Evolutionary conservation across 2,888 invertebrate genomes (phyloP).

Genomic region (Heliconius erato): DNA sequence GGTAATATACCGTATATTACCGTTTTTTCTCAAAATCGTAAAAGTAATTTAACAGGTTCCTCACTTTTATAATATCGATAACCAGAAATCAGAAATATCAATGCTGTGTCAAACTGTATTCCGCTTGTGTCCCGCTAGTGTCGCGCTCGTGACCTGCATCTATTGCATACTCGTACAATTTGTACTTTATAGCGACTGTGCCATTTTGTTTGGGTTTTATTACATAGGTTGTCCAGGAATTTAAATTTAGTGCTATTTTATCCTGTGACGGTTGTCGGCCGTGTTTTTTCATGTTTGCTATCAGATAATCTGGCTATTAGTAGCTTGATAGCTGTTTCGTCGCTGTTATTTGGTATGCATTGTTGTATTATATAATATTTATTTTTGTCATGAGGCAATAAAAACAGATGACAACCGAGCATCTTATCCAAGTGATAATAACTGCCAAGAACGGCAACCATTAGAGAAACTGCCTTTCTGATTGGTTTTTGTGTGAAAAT

Average conservation of each 20-base stretch:
- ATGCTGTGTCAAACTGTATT: slow-evolving; percentile 41
- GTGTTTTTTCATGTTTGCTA: background rate
- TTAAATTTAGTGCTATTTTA: background rate
- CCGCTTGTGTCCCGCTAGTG: slow-evolving; percentile 30
- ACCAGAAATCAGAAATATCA: slow-evolving; percentile 52
- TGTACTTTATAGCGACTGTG: slow-evolving; percentile 8
- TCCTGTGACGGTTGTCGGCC: background rate
- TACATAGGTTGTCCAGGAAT: background rate
- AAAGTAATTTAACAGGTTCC: background rate
- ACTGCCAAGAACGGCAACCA: background rate
- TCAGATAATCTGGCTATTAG: background rate
- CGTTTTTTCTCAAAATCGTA: too few relatives aligned
- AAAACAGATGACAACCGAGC: too few relatives aligned
- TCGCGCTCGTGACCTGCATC: slow-evolving; percentile 57
- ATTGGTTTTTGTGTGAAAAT: background rate
- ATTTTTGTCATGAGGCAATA: background rate
- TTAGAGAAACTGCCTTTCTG: background rate
- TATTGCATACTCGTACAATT: slow-evolving; percentile 38
- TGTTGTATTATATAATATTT: background rate
- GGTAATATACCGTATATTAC: background rate
- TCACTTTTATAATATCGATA: slow-evolving; percentile 49
- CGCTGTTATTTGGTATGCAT: background rate
- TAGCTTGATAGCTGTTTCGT: background rate
- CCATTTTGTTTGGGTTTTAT: slow-evolving; percentile 28
- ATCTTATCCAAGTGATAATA: background rate